These are phyloP conservation scores for Chloroceryle aenea DNA, from an alignment of 2,113 vertebrate species.

Conservation along the genomic window DNA sequence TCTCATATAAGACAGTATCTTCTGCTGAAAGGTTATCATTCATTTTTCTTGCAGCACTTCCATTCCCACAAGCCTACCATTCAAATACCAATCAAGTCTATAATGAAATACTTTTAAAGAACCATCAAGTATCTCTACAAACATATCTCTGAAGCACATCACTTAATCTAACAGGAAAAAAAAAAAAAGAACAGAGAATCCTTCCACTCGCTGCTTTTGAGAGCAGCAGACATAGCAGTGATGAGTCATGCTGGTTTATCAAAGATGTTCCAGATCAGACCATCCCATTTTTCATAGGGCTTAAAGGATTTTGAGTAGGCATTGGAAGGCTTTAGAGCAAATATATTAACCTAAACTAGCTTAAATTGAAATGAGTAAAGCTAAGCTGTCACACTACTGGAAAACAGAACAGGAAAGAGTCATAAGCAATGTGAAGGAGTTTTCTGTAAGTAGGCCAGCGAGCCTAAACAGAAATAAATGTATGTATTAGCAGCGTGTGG, in stretches of 20 bases:
- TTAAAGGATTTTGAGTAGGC: constrained; percentile 8
- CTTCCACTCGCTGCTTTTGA: neutral
- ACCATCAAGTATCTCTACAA: neutral
- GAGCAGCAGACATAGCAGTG: neutral
- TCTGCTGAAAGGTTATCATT: neutral
- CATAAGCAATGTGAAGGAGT: neutral
- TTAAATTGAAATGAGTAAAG: neutral
- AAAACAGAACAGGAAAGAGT: neutral
- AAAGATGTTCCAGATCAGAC: neutral
- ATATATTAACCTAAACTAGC: neutral
- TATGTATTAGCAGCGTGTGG: neutral
- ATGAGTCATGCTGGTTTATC: neutral
- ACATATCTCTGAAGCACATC: neutral
- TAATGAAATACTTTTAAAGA: neutral
- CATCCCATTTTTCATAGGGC: neutral
- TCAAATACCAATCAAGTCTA: rapidly evolving
- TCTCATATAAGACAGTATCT: neutral
- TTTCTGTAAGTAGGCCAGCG: neutral
- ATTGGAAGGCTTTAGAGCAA: neutral
- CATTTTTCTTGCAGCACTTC: neutral
- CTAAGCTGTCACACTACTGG: neutral
- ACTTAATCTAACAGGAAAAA: neutral
- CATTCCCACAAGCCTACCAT: neutral
- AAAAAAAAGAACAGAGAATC: neutral
- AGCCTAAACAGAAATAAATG: neutral